A percentile compares a stretch with the other conserved stretches of the same genome.
phyloP scores from a whole-genome alignment of 1,140 invertebrate species.

The Thaumetopoea pityocampa region DNA sequence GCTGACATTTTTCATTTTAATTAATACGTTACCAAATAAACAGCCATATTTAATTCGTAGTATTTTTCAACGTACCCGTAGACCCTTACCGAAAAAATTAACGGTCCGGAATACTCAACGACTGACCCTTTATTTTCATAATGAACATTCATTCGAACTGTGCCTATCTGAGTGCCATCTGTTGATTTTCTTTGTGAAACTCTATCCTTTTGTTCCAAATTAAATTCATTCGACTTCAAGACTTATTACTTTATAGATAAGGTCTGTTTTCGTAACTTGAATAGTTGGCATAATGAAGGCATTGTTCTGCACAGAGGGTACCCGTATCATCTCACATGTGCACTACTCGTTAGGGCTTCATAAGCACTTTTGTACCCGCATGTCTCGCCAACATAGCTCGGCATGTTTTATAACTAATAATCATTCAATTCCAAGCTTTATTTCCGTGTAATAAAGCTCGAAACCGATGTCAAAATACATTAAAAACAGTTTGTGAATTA shows the following conservation, averaged over 20 bases:
- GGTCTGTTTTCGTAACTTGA: constrained; percentile 36
- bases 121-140: constrained; percentile 39
- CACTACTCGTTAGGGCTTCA: constrained; percentile 48
- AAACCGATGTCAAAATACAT: constrained; percentile 1
- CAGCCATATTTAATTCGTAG: constrained; percentile 4
- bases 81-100: constrained; percentile 9
- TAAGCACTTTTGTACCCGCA: constrained; percentile 47
- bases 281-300: constrained; percentile 43
- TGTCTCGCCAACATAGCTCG: constrained; percentile 19
- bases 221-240: constrained; percentile 29
- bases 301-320: constrained; percentile 45
- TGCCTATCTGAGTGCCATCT: constrained; percentile 42
- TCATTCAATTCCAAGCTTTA: constrained; percentile 15
- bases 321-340: constrained; percentile 47
- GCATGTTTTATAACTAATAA: constrained; percentile 5
- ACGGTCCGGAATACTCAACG: constrained; percentile 1
- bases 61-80: constrained; percentile 8
- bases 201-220: constrained; percentile 26
- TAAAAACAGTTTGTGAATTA: constrained; percentile 16
- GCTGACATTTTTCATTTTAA: constrained; percentile 7
- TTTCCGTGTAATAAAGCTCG: constrained; percentile 7
- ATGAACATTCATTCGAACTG: constrained; percentile 38
- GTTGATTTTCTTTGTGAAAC: constrained; percentile 53
- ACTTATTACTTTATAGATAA: constrained; percentile 34
- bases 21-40: constrained; percentile 3